phyloP scores from a whole-genome alignment of 2,113 vertebrate genomes.

The Rousettus leschenaultii region DNA sequence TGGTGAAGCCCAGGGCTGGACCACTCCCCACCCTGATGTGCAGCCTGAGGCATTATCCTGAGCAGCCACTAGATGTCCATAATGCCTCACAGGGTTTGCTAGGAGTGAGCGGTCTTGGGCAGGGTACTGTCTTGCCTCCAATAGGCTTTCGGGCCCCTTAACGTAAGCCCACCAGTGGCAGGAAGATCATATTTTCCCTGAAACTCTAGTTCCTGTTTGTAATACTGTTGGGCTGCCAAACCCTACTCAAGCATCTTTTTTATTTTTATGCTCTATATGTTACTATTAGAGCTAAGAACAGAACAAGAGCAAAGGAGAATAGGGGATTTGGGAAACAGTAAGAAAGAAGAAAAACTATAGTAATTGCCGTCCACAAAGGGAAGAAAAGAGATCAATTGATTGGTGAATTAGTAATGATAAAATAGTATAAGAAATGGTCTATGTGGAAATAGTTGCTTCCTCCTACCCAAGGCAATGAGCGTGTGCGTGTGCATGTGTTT shows the following conservation, averaged over 20 bases:
- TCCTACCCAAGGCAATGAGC: neutral
- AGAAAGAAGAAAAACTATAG: neutral
- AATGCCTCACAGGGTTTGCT: slow-evolving; percentile 36
- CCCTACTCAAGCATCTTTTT: neutral
- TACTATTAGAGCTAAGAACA: neutral
- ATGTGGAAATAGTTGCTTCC: neutral
- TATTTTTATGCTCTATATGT: neutral
- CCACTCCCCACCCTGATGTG: neutral
- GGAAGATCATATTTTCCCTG: neutral
- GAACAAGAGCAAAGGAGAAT: neutral
- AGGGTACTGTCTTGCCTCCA: slow-evolving; percentile 7
- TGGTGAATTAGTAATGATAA: neutral
- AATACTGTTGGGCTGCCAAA: neutral
- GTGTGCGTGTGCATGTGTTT: neutral
- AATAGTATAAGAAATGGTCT: neutral
- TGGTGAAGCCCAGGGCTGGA: neutral
- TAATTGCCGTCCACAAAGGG: neutral
- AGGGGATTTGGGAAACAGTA: neutral
- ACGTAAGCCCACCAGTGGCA: neutral
- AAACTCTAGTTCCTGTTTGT: neutral
- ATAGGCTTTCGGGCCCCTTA: neutral
- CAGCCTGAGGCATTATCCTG: slow-evolving; percentile 39
- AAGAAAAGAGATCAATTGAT: neutral
- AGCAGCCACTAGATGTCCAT: slow-evolving; percentile 75
- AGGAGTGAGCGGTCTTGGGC: neutral